phyloP scores from a whole-genome alignment of 2,888 invertebrate species.

The Agriotes lineatus region DNA sequence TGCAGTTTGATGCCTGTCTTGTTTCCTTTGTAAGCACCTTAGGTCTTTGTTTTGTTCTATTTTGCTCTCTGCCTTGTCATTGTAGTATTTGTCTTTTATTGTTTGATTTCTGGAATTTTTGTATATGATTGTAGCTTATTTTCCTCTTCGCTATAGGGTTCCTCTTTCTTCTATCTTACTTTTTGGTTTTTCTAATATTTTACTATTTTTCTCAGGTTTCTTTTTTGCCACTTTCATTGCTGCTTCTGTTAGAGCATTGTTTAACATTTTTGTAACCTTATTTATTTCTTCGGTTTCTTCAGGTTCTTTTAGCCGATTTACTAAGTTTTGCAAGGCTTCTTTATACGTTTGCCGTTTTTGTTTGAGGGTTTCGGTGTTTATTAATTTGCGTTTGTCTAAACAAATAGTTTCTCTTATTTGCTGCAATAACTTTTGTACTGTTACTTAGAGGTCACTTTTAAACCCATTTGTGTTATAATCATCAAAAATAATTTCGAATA shows the following conservation, averaged over 20 bases:
- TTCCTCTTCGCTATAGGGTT: neutral
- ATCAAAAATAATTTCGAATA: too few relatives aligned
- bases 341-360: neutral
- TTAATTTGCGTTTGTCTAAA: too few relatives aligned
- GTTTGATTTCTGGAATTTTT: too few relatives aligned
- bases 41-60: neutral
- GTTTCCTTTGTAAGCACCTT: neutral
- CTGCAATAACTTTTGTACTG: too few relatives aligned
- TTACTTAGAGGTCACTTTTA: too few relatives aligned
- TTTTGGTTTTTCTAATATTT: neutral
- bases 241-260: neutral
- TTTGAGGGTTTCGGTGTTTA: neutral
- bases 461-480: too few relatives aligned
- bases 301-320: too few relatives aligned
- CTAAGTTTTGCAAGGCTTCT: neutral
- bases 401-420: too few relatives aligned
- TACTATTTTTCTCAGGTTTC: neutral
- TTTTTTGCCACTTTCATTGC: neutral
- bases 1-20: neutral
- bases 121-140: too few relatives aligned
- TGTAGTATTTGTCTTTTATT: too few relatives aligned
- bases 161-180: neutral
- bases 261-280: neutral
- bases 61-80: neutral
- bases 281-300: neutral